Evolutionary conservation across 2,888 invertebrate genomes (phyloP), one percentile per base, ranked within the genome.

Genomic region (Hirtodrosophila histrioides): DNA sequence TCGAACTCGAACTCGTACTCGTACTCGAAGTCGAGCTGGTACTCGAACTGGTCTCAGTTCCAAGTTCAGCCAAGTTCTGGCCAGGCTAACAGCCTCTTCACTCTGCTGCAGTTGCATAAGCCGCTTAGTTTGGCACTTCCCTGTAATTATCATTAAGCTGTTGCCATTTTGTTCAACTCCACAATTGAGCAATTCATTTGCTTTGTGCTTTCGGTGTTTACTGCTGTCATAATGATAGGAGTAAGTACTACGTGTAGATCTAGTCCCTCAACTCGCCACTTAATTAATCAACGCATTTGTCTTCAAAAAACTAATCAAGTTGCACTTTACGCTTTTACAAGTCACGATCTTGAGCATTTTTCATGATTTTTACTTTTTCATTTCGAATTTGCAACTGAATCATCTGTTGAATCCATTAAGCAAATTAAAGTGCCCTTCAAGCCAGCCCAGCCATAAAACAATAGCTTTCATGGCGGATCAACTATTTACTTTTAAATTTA

Each of bases 171-270:
- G 31, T 24, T 50, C 41, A 31, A 12, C 45, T 51, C 48, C 53
- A 49, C 73, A 82, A 75, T 83, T 83, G 77, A 77, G 77, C 84
- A 86, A 83, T 77, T 83, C 67, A 77, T 79, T 85, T 56, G 43
- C 55, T 44, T 27, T 50, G 33, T 55, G 65, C 50, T 56, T 45
- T 62, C 31, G 50, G 11, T 43, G 36, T 46, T 36, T n/a, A 35
- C 44, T 49, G 50, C 33, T 73, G 74, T 70, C 71, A 67, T 74
- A 74, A 69, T 75, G 66, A 58, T 50, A 37, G 27, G n/a, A 51
- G 37, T 37, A 64, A 64, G 40, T 68, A 44, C 53, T 17, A 17
- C 17, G 50, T 5, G 35, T 55, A 17, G 17, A 17, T 17, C 2
- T 17, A 17, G 17, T 17, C 27, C 50, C 63, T 44, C 58, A 75